Conservation (phyloP, 1,140 invertebrate species). For the Limonius californicus region DNA sequence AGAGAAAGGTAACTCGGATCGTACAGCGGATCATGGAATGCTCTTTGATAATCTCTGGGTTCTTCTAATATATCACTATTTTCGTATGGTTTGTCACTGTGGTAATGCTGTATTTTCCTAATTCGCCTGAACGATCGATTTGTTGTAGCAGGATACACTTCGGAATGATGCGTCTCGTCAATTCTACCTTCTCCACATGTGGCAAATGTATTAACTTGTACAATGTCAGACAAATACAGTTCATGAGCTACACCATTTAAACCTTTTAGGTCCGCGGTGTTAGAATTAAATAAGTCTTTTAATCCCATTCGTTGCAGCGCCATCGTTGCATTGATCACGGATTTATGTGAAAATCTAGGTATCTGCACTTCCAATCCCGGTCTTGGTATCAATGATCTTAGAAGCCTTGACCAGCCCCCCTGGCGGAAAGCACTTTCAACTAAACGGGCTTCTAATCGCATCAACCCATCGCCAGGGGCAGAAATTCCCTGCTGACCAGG, state of each 20-base stretch:
- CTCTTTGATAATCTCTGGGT: conserved; percentile 55
- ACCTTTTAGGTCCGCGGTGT: conserved; percentile 73
- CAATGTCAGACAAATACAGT: conserved; percentile 71
- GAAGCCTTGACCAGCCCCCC: conserved; percentile 67
- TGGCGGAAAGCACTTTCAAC: conserved; percentile 62
- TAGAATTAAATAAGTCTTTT: conserved; percentile 67
- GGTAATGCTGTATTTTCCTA: conserved; percentile 38
- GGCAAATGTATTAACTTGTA: conserved; percentile 74
- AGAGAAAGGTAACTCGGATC: conserved; percentile 58
- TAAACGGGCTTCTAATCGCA: conserved; percentile 65
- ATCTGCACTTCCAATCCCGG: conserved; percentile 74
- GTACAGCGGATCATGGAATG: conserved; percentile 59
- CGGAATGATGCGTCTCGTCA: conserved; percentile 68
- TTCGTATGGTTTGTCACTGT: conserved; percentile 12
- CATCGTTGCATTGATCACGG: conserved; percentile 71
- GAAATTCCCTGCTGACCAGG: conserved; percentile 56
- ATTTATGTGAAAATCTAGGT: conserved; percentile 77
- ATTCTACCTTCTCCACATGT: conserved; percentile 73
- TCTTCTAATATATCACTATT: conserved; percentile 34
- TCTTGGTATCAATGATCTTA: conserved; percentile 67
- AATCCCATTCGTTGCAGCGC: conserved; percentile 76
- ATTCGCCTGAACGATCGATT: conserved; percentile 44
- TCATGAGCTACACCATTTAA: conserved; percentile 71
- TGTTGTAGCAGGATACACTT: conserved; percentile 70
- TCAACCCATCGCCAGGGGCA: conserved; percentile 70